Evolutionary conservation across 2,888 invertebrate genomes (phyloP).

Genomic region (Tryphoninae sp.): DNA sequence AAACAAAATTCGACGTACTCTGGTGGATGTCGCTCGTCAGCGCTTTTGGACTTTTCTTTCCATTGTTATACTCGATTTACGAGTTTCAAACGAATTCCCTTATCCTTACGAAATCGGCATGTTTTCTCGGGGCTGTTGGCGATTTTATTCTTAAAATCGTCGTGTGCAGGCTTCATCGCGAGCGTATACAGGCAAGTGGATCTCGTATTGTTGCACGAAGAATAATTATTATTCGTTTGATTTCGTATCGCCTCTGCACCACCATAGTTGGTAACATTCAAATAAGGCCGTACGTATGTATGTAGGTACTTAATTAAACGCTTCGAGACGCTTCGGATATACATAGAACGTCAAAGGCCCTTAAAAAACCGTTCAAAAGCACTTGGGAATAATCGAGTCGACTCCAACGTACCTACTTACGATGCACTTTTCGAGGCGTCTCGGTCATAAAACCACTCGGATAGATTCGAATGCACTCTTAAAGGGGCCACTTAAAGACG

Average conservation of each 20-base stretch:
- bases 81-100: slow-evolving; percentile 56
- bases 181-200: slow-evolving; percentile 56
- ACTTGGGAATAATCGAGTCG: not conserved
- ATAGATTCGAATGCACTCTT: too few relatives aligned
- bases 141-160: slow-evolving; percentile 66
- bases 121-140: slow-evolving; percentile 62
- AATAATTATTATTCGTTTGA: too few relatives aligned
- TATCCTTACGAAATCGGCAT: slow-evolving; percentile 63
- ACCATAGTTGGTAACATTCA: too few relatives aligned
- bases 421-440: not conserved
- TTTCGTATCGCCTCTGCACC: too few relatives aligned
- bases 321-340: too few relatives aligned
- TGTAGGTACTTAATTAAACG: too few relatives aligned
- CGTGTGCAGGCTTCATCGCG: slow-evolving; percentile 60
- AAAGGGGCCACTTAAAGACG: too few relatives aligned
- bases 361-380: not conserved
- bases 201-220: too few relatives aligned
- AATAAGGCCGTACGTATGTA: too few relatives aligned
- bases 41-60: slow-evolving; percentile 38
- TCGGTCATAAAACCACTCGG: too few relatives aligned
- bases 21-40: slow-evolving; percentile 51
- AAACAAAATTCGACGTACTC: slow-evolving; percentile 48
- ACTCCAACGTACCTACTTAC: not conserved
- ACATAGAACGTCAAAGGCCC: too few relatives aligned
- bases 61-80: slow-evolving; percentile 58